A percentile compares a stretch with the other conserved stretches of the same genome.
Evolutionary conservation across 2,888 invertebrate genomes (phyloP).

Genomic region (Azorinus chamasolen): DNA sequence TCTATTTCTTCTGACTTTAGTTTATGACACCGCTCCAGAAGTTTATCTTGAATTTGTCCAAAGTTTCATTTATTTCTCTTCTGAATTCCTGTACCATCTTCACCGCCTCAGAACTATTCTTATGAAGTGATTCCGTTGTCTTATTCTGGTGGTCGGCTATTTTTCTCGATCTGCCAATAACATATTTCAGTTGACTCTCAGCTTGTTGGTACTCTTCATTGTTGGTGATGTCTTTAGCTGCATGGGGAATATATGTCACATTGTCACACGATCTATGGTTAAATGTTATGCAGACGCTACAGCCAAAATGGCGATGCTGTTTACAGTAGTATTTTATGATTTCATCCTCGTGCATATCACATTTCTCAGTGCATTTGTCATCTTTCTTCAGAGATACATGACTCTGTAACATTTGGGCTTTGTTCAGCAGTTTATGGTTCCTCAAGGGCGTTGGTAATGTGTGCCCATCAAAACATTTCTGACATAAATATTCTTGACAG

Average conservation of each 20-base stretch:
- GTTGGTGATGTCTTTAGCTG: neutral
- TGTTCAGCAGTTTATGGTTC: slow-evolving; percentile 5
- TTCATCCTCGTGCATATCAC: slow-evolving; percentile 1
- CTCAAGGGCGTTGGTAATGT: neutral
- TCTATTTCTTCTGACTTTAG: no score
- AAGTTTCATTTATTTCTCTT: no score
- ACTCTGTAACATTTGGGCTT: neutral
- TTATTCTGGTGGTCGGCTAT: no score
- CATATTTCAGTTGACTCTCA: no score
- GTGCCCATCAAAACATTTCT: slow-evolving; percentile 8
- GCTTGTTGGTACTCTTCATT: neutral
- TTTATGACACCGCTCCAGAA: no score
- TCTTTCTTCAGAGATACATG: neutral
- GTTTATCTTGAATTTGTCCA: no score
- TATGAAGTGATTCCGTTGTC: no score
- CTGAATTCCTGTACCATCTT: no score
- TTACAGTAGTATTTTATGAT: slow-evolving; percentile 17
- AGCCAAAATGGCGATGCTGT: slow-evolving; percentile 9
- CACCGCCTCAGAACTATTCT: no score
- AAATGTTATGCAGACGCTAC: slow-evolving; percentile 13
- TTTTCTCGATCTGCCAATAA: no score
- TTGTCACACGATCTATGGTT: slow-evolving; percentile 10
- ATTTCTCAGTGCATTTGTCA: slow-evolving; percentile 8
- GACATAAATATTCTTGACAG: slow-evolving; percentile 12
- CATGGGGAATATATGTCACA: slow-evolving; percentile 19